Evolutionary conservation across 2,797 vertebrate species (phyloP), one percentile per base, ranked within the genome.

Genomic region (Gymnopithys bicolor): DNA sequence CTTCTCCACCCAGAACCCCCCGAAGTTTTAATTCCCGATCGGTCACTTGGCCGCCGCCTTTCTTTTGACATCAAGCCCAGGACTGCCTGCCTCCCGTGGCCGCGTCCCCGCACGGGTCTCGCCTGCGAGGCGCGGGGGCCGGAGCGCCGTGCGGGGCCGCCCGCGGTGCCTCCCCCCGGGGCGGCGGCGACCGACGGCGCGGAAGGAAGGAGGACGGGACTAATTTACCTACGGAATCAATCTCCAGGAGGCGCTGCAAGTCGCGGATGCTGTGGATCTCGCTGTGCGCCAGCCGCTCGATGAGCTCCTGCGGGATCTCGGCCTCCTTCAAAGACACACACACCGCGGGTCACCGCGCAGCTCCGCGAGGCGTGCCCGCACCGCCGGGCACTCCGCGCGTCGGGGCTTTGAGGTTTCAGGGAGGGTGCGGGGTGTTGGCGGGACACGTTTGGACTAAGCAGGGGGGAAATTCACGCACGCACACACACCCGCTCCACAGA

Each of bases 141-240:
- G 69, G 69, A 43, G 68, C 64, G 48, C 63, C 33, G 70, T 53
- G 39, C 90, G 63, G 70, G 62, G 37, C 64, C 67, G 48, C 35
- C 88, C 55, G 69, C 93, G 93, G 74, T 22, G 91, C 85, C 91
- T 87, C 94, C 64, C 87, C 92, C 70, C 81, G 83, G 91, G 89
- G 91, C 89, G 92, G 92, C 92, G 85, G 94, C 81, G 94, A 84
- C 87, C 90, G 90, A 48, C 64, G 87, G 85, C 77, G 94, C 95
- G 95, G 94, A 95, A 94, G 95, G 91, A 97, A 97, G 93, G 94
- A 98, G 91, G 95, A 98, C 98, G 98, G 96, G 97, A 98, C 98
- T 99, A 98, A 99, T 99, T 99, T 99, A 99, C 99, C 99, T 99
- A 99, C 98, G 98, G 99, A 99, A 98, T 99, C 99, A 98, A 99